Base-by-base conservation (phyloP, 2,797 vertebrate genomes). In the Sebastes diploproa region DNA sequence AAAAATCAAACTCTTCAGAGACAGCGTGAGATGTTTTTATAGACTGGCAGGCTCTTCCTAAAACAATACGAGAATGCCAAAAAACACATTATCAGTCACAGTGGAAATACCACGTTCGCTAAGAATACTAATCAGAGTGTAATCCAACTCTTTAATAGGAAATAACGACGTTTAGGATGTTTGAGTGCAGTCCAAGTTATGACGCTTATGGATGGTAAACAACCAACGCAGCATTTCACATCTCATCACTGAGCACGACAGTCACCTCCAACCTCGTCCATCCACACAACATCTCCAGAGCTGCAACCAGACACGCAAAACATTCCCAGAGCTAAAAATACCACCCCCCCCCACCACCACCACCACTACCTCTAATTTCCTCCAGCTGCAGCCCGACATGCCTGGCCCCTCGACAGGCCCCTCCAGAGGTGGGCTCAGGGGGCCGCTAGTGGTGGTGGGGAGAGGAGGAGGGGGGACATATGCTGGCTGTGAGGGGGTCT, bases 271-370 rank as follows among this genome's bases (percentile, higher is more conserved):
- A 85, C 85, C 86, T 58, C 88, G 68, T 87, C 86, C 60, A 59
- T 89, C 85, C 63, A 64, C 83, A 83, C 84, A 54, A 32, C 86
- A 75, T 84, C 75, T 74, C 83, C 83, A 66, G 32, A 86, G 77
- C 80, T 72, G 86, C 66, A 95, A 93, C 74, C 27, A 59, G 84
- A 93, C 85, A 85, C 92, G 64, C 84, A 85, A 89, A 93, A 92
- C 89, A 93, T 92, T 91, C 85, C 86, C 76, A 69, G 34, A 70
- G 84, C 90, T 94, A 94, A 92, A 95, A 94, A 95, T 94, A 94
- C 68, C 84, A 0, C 0, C 32, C 9, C 10, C 3, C 3, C 3
- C 32, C 78, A 5, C 81, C 18, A 63, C 78, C 78, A 70, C 82
- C 78, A 80, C 79, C 80, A 12, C 82, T 64, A 76, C 80, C 82